phyloP scores from a whole-genome alignment of 2,888 invertebrate species.

The Cerceris rybyensis region DNA sequence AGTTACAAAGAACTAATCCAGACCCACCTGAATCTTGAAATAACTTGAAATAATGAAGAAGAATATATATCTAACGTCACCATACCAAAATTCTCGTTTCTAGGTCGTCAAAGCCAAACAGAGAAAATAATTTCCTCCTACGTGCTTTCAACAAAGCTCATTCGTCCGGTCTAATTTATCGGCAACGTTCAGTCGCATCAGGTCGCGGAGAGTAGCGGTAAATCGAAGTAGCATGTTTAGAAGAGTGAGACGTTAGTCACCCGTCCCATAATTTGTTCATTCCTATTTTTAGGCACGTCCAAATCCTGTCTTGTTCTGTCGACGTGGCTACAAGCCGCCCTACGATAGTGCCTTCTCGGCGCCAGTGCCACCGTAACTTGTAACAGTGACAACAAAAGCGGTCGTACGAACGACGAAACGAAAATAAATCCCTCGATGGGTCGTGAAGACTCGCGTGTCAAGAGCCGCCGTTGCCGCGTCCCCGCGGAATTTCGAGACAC shows the following conservation, averaged over 20 bases:
- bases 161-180: conserved; percentile 64
- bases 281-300: conserved; percentile 69
- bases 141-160: not conserved
- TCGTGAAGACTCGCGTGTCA: conserved; percentile 38
- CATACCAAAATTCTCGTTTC: no score
- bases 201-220: conserved; percentile 51
- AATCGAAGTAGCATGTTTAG: conserved; percentile 23
- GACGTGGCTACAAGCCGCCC: conserved; percentile 19
- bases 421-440: conserved; percentile 65
- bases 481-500: conserved; percentile 52
- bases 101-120: no score
- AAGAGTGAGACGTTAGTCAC: conserved; percentile 66
- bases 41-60: no score
- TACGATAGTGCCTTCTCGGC: conserved; percentile 57
- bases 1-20: no score
- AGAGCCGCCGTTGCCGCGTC: conserved; percentile 14
- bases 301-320: conserved; percentile 37
- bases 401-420: conserved; percentile 54
- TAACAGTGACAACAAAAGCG: conserved; percentile 60
- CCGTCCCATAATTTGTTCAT: conserved; percentile 74
- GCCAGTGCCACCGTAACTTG: conserved; percentile 55
- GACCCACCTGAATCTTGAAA: no score
- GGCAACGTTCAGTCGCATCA: conserved; percentile 55
- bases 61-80: no score
- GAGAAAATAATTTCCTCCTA: not conserved